These are phyloP conservation scores for Metallyticus violacea DNA, from an alignment of 2,888 invertebrate genomes.

Conservation along the genomic window DNA sequence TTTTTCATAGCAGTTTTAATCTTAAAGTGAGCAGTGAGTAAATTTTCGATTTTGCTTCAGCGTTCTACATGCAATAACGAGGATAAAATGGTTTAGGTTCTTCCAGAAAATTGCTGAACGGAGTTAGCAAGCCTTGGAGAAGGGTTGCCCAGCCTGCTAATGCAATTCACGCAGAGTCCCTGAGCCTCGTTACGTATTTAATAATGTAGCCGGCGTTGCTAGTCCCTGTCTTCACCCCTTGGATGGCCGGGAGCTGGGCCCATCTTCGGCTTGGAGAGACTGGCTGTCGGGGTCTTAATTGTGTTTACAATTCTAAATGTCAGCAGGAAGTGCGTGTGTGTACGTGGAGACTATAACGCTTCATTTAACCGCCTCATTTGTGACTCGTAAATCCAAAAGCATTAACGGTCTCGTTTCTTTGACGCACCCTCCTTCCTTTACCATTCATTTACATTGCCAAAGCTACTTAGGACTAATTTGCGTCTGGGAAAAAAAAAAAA, in stretches of 20 bases:
- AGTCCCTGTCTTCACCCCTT: not conserved
- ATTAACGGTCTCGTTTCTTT: not conserved
- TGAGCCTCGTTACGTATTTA: not conserved
- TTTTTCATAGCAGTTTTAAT: too few species aligned
- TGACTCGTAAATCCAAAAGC: not conserved
- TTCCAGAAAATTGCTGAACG: not conserved
- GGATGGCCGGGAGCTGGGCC: not conserved
- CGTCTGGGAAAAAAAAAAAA: not conserved
- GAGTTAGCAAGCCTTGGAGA: not conserved
- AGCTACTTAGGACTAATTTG: not conserved
- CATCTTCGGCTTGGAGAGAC: not conserved
- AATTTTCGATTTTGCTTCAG: not conserved
- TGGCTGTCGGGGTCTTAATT: not conserved
- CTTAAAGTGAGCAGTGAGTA: too few species aligned
- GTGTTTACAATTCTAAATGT: not conserved
- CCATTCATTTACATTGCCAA: too few species aligned
- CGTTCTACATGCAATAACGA: not conserved
- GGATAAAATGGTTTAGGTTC: not conserved
- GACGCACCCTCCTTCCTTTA: not conserved
- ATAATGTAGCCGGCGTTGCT: not conserved
- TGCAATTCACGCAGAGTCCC: not conserved
- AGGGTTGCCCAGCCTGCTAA: not conserved
- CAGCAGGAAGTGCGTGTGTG: not conserved
- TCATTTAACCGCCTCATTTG: not conserved
- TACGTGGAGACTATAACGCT: not conserved